Conservation (phyloP, 35 echinoderm and acorn worm species). For the Apostichopus japonicus region DNA sequence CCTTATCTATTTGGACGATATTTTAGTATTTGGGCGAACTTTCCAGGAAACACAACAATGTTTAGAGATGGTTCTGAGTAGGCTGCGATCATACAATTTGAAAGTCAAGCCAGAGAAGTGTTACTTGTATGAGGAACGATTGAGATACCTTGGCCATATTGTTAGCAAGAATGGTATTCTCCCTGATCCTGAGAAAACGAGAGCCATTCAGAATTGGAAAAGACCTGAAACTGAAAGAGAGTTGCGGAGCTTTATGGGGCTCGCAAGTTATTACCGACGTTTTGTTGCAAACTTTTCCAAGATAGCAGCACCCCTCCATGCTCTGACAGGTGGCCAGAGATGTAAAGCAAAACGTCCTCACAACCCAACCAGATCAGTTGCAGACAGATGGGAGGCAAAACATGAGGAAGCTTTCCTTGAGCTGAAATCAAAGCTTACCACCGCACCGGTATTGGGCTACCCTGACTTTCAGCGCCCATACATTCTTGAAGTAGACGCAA, state of each 20-base stretch:
- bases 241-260: slow-evolving; percentile 64
- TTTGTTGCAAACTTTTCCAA: slow-evolving; percentile 70
- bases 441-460: slow-evolving; percentile 31
- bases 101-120: not conserved
- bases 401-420: slow-evolving; percentile 10
- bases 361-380: not conserved
- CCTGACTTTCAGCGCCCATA: not conserved
- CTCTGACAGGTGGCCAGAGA: slow-evolving; percentile 19
- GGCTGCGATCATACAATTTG: not conserved
- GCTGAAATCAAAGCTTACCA: not conserved
- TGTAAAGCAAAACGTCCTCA: slow-evolving; percentile 34
- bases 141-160: not conserved
- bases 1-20: slow-evolving; percentile 67
- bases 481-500: slow-evolving; percentile 53
- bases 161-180: slow-evolving; percentile 32
- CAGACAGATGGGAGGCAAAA: slow-evolving; percentile 65
- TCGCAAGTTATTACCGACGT: slow-evolving; percentile 73
- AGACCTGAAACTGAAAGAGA: slow-evolving; percentile 55
- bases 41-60: slow-evolving; percentile 66
- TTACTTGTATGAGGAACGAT: not conserved
- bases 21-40: slow-evolving; percentile 61
- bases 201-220: slow-evolving; percentile 58
- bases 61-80: slow-evolving; percentile 52
- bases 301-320: slow-evolving; percentile 75
- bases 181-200: slow-evolving; percentile 67